Conservation (phyloP, 2,797 vertebrate species). For the Threskiornis aethiopicus region DNA sequence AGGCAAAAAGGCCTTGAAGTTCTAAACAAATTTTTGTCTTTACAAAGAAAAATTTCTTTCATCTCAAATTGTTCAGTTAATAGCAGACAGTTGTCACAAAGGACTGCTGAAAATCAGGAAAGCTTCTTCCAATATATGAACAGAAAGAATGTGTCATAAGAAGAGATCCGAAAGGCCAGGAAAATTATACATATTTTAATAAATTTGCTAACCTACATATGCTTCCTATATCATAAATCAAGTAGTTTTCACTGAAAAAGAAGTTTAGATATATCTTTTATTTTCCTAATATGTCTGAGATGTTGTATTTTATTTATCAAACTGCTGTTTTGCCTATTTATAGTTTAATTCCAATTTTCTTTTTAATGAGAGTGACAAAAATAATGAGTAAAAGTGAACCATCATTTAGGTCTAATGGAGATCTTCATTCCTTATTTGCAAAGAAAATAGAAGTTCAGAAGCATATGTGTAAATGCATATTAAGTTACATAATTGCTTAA, state of each 20-base stretch:
- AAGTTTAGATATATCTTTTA: not conserved
- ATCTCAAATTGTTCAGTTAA: not conserved
- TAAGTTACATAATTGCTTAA: not conserved
- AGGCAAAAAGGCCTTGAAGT: not conserved
- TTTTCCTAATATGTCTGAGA: not conserved
- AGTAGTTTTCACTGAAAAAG: not conserved
- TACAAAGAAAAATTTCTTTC: not conserved
- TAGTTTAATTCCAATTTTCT: not conserved
- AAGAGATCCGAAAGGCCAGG: not conserved
- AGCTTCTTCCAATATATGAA: not conserved
- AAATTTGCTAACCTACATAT: not conserved
- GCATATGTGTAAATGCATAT: not conserved
- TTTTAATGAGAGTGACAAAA: not conserved
- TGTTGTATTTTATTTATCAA: not conserved
- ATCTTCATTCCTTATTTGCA: not conserved
- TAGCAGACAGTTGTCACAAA: not conserved
- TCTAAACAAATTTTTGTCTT: not conserved
- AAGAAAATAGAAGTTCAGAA: not conserved
- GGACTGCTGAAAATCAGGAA: not conserved
- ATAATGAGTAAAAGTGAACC: not conserved
- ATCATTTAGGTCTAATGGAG: not conserved
- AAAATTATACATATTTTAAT: not conserved
- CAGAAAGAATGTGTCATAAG: not conserved
- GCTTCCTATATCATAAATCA: not conserved
- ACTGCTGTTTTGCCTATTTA: not conserved